phyloP scores from a whole-genome alignment of 2,113 vertebrate genomes.

The Mungos mungo region DNA sequence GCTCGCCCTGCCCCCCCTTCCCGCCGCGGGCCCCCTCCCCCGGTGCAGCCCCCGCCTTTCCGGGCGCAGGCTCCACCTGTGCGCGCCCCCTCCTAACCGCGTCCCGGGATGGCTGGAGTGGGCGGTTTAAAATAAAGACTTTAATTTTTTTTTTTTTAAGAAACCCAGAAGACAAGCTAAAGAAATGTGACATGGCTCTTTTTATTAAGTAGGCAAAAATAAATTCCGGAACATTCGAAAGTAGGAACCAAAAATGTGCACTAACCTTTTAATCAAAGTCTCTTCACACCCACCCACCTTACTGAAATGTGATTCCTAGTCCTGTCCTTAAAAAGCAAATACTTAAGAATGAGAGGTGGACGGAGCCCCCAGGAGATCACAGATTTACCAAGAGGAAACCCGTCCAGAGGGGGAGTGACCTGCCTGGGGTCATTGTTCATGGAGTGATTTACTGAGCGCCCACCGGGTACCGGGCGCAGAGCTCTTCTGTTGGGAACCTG shows the following conservation, averaged over 20 bases:
- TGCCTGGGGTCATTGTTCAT: neutral
- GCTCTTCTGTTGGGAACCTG: neutral
- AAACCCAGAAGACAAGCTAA: neutral
- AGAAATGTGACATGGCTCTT: constrained; percentile 14
- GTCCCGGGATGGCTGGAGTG: constrained; percentile 64
- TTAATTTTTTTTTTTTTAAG: neutral
- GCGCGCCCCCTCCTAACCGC: neutral
- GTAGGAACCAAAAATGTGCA: constrained; percentile 60
- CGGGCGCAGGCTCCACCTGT: neutral
- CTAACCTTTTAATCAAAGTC: constrained; percentile 52
- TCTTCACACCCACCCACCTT: constrained; percentile 44
- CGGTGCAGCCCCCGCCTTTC: neutral
- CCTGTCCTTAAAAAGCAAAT: neutral
- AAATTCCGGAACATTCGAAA: constrained; percentile 63
- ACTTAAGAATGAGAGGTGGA: neutral
- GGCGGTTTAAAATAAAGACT: constrained; percentile 49
- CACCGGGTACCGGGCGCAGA: neutral
- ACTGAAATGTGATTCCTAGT: neutral
- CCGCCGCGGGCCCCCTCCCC: no score
- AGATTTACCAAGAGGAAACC: neutral
- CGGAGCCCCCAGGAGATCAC: neutral
- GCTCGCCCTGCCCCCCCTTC: neutral
- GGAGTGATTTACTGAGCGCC: neutral
- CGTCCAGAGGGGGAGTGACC: neutral
- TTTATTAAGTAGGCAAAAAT: constrained; percentile 63